Conservation (phyloP, 2,113 vertebrate species). For the Sebastes schlegelii region DNA sequence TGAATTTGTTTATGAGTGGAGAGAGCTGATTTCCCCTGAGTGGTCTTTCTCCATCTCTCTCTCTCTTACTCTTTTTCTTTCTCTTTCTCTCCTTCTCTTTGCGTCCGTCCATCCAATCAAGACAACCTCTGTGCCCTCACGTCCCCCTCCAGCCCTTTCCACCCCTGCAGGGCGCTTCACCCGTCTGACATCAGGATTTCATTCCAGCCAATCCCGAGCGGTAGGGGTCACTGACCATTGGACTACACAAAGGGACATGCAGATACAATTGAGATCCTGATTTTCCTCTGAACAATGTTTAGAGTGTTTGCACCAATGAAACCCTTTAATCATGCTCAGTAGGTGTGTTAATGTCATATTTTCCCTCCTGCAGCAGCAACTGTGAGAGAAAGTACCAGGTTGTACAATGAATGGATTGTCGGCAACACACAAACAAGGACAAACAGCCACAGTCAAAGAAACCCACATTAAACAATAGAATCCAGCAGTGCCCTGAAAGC, state of each 20-base stretch:
- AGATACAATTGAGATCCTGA: constrained; percentile 16
- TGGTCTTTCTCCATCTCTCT: constrained; percentile 72
- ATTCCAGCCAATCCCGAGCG: constrained; percentile 42
- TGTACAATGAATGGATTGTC: constrained; percentile 36
- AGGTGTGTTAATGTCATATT: constrained; percentile 40
- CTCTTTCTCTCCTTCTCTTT: constrained; percentile 45
- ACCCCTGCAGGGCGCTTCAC: constrained; percentile 52
- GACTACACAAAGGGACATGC: constrained; percentile 25
- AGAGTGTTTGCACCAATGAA: constrained; percentile 24
- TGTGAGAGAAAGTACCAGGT: constrained; percentile 36
- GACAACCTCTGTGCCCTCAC: constrained; percentile 21
- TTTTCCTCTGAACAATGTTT: constrained; percentile 23
- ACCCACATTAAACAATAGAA: constrained; percentile 49
- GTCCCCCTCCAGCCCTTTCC: constrained; percentile 21
- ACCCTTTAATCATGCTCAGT: constrained; percentile 36
- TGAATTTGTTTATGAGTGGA: constrained; percentile 87
- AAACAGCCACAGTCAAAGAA: constrained; percentile 51
- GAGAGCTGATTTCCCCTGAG: constrained; percentile 86
- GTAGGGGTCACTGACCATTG: constrained; percentile 57
- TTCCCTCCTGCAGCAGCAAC: constrained; percentile 39
- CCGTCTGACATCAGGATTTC: constrained; percentile 51
- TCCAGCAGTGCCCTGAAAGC: constrained; percentile 57
- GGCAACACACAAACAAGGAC: constrained; percentile 27
- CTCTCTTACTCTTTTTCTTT: constrained; percentile 43
- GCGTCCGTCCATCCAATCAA: constrained; percentile 68